Evolutionary conservation across 2,797 vertebrate genomes (phyloP).

Genomic region (Phoxinus dragarum): DNA sequence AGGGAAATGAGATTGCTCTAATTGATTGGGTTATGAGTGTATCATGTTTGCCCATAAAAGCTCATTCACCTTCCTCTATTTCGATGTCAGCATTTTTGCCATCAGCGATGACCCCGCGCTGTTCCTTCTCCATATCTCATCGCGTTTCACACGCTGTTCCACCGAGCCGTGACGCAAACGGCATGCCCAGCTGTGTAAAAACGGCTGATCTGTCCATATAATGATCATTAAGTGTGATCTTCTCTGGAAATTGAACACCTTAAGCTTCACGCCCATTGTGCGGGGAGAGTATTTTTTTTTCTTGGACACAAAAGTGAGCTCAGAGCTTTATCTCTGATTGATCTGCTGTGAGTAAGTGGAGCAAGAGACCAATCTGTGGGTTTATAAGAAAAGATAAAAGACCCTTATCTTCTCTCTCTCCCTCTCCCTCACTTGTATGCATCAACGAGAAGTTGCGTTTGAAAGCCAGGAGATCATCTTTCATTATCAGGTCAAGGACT

Average conservation of each 20-base stretch:
- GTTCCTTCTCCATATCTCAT: slow-evolving; percentile 14
- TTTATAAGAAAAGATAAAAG: slow-evolving; percentile 53
- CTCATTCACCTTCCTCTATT: not conserved
- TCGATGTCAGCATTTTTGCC: not conserved
- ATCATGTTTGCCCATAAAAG: slow-evolving; percentile 23
- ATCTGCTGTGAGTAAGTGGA: slow-evolving; percentile 50
- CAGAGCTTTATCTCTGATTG: slow-evolving; percentile 54
- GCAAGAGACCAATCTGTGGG: slow-evolving; percentile 37
- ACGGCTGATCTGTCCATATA: not conserved
- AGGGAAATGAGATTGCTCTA: slow-evolving; percentile 25
- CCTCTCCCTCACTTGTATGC: slow-evolving; percentile 21
- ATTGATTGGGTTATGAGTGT: slow-evolving; percentile 38
- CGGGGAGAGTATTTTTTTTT: not conserved
- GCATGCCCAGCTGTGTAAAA: not conserved
- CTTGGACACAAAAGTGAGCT: slow-evolving; percentile 30
- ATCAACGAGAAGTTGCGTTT: slow-evolving; percentile 15
- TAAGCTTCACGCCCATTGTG: not conserved
- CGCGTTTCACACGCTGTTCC: not conserved
- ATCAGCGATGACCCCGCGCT: not conserved
- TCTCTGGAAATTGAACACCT: slow-evolving; percentile 31
- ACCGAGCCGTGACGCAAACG: not conserved
- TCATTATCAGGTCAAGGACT: slow-evolving; percentile 57
- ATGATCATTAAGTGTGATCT: slow-evolving; percentile 32
- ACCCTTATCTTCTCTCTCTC: slow-evolving; percentile 44
- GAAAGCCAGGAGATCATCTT: slow-evolving; percentile 31